Percentiles rank a stretch among this genome's conserved stretches.
These are phyloP conservation scores for Nothobranchius furzeri DNA, from an alignment of 2,113 vertebrate species.

Conservation along the genomic window DNA sequence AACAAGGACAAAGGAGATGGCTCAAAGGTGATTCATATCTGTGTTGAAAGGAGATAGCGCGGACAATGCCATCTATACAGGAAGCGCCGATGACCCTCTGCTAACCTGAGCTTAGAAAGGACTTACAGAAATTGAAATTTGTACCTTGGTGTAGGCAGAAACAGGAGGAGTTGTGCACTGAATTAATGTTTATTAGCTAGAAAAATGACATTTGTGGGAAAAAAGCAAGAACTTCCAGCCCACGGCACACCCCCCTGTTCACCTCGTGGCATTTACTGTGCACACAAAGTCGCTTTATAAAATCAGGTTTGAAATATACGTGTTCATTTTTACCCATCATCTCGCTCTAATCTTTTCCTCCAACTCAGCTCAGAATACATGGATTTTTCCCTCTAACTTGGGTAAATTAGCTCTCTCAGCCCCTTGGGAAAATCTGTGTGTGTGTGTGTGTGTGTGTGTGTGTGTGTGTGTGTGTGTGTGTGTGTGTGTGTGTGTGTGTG, in stretches of 20 bases:
- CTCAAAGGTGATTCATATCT: constrained; percentile 72
- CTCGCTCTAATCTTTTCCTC: constrained; percentile 38
- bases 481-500: constrained; percentile 22
- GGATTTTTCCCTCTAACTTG: constrained; percentile 46
- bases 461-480: constrained; percentile 22
- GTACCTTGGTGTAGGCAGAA: constrained; percentile 39
- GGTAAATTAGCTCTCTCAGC: constrained; percentile 63
- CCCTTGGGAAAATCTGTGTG: constrained; percentile 44
- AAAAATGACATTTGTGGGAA: constrained; percentile 20
- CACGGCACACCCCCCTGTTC: not conserved
- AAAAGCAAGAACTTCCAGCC: constrained; percentile 1
- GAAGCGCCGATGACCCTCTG: constrained; percentile 53
- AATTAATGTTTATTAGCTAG: constrained; percentile 39
- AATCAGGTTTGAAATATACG: constrained; percentile 15
- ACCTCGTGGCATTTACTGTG: constrained; percentile 15
- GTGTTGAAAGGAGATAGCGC: constrained; percentile 62
- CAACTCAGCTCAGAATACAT: constrained; percentile 21
- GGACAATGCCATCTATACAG: constrained; percentile 43
- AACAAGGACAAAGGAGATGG: constrained; percentile 78
- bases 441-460: too few relatives aligned
- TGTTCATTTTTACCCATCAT: constrained; percentile 17
- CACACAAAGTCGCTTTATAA: constrained; percentile 21
- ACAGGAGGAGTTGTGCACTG: constrained; percentile 1
- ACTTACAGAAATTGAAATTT: constrained; percentile 28
- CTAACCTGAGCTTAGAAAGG: constrained; percentile 38